Conservation (phyloP, 2,113 vertebrate genomes). For the Rhagologus leucostigma region DNA sequence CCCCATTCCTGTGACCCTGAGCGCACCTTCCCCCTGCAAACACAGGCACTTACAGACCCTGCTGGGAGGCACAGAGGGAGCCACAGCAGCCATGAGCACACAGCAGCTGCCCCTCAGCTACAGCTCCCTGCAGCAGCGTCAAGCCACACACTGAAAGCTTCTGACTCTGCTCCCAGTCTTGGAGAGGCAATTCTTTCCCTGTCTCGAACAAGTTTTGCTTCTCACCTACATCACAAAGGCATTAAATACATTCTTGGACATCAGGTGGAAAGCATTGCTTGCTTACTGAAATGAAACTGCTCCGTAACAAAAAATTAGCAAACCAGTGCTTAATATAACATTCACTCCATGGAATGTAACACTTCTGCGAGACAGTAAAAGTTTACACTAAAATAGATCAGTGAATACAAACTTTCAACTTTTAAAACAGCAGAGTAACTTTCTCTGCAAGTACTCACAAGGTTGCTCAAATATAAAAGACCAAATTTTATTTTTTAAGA, state of each 20-base stretch:
- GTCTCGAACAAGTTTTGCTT: background rate
- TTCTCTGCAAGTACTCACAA: constrained; percentile 35
- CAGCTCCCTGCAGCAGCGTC: background rate
- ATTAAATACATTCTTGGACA: background rate
- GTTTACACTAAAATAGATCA: background rate
- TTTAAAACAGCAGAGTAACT: background rate
- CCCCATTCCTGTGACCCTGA: background rate
- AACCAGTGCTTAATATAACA: background rate
- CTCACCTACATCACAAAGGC: background rate
- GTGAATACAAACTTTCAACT: background rate
- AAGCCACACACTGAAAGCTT: background rate
- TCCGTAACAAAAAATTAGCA: background rate
- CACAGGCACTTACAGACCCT: background rate
- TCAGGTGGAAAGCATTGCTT: background rate
- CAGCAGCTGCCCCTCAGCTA: background rate
- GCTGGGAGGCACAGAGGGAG: background rate
- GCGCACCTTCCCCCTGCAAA: background rate
- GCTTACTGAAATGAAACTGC: background rate
- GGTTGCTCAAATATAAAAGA: constrained; percentile 28
- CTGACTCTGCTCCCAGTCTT: background rate
- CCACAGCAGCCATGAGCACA: background rate
- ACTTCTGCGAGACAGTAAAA: background rate
- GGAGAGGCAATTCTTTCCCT: background rate
- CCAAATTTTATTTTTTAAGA: constrained; percentile 22
- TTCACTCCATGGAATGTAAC: background rate